These are phyloP conservation scores for Garra rufa DNA, from an alignment of 2,113 vertebrate species.

Conservation along the genomic window DNA sequence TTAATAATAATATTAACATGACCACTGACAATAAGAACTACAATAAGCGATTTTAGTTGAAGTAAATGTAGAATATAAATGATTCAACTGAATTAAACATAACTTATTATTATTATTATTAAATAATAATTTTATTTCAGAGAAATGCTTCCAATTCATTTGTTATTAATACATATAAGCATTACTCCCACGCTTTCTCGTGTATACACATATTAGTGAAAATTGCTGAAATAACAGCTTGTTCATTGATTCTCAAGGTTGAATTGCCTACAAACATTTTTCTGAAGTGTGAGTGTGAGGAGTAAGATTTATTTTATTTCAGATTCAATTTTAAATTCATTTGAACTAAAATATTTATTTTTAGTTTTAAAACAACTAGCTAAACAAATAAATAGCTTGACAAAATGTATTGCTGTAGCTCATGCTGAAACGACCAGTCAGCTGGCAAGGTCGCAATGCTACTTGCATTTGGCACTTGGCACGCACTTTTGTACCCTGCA, in stretches of 20 bases:
- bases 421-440: neutral
- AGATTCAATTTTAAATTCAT: too few species aligned
- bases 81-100: too few species aligned
- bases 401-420: neutral
- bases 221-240: neutral
- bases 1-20: too few species aligned
- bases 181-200: conserved; percentile 7
- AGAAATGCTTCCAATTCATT: conserved; percentile 9
- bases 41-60: neutral
- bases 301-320: too few species aligned
- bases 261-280: neutral
- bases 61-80: neutral
- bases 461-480: neutral
- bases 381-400: neutral
- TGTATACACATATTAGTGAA: neutral
- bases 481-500: neutral
- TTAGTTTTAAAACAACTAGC: too few species aligned
- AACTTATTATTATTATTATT: too few species aligned
- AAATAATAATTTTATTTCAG: conserved; percentile 22
- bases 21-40: too few species aligned
- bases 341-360: too few species aligned
- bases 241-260: neutral
- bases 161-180: conserved; percentile 5
- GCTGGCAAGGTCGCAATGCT: neutral
- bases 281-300: neutral